These are phyloP conservation scores for Myocastor coypus DNA, from an alignment of 2,113 vertebrate species.

Conservation along the genomic window DNA sequence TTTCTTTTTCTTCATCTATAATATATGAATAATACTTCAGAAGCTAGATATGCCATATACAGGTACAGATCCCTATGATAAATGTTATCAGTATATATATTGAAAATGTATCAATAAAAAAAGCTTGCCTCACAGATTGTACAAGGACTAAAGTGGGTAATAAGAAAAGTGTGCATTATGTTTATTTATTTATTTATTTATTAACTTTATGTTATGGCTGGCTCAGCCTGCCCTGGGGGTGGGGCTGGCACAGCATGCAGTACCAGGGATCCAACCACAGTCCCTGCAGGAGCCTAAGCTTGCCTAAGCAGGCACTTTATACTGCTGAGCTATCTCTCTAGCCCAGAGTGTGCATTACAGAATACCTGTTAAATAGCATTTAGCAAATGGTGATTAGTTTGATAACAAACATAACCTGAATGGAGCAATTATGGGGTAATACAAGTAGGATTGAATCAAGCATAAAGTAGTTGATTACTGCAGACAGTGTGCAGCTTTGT, in stretches of 20 bases:
- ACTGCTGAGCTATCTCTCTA: too few species aligned
- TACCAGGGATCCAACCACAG: too few species aligned
- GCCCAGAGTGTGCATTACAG: not conserved
- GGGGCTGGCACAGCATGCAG: too few species aligned
- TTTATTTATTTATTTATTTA: too few species aligned
- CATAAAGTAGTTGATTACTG: not conserved
- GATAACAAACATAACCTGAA: not conserved
- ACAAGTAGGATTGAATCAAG: not conserved
- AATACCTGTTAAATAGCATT: not conserved
- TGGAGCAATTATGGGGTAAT: slow-evolving; percentile 18
- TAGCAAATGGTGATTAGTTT: slow-evolving; percentile 42
- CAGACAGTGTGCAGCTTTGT: slow-evolving; percentile 26
- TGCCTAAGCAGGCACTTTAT: too few species aligned
- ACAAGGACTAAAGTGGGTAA: not conserved
- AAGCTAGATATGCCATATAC: not conserved
- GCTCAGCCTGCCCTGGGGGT: too few species aligned
- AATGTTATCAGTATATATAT: not conserved
- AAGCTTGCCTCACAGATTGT: not conserved
- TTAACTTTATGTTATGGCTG: too few species aligned
- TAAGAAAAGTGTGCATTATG: not conserved
- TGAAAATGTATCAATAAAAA: not conserved
- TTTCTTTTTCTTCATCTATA: slow-evolving; percentile 38
- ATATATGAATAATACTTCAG: slow-evolving; percentile 14
- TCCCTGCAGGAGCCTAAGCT: too few species aligned
- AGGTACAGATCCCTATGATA: not conserved